phyloP scores from a whole-genome alignment of 2,888 invertebrate genomes.

The Lordiphosa fenestrarum region DNA sequence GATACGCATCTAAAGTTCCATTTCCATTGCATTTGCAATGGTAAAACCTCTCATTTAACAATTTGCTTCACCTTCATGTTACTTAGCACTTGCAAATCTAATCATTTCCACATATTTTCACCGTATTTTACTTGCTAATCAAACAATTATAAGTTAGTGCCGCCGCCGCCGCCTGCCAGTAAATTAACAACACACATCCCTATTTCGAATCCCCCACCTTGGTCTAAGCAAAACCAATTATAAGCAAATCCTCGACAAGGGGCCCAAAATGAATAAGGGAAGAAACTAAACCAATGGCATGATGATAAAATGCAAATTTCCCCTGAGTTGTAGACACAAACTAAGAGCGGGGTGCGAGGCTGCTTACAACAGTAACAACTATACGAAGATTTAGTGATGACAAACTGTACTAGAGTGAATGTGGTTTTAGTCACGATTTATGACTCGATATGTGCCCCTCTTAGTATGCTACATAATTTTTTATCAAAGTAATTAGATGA shows the following conservation, averaged over 20 bases:
- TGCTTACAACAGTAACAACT: conserved; percentile 34
- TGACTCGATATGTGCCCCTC: no score
- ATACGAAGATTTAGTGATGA: conserved; percentile 17
- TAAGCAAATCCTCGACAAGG: conserved; percentile 60
- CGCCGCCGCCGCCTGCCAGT: conserved; percentile 16
- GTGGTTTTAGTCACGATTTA: no score
- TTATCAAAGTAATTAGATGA: no score
- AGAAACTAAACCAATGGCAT: conserved; percentile 11
- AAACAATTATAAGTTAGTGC: conserved; percentile 67
- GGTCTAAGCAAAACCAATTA: conserved; percentile 63
- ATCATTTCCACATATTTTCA: conserved; percentile 64
- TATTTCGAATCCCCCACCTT: conserved; percentile 17
- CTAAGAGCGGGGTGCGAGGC: not conserved
- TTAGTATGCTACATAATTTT: no score
- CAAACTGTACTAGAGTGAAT: no score
- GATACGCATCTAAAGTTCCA: not conserved
- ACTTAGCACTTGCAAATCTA: conserved; percentile 29
- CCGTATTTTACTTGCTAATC: conserved; percentile 67
- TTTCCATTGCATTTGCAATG: not conserved
- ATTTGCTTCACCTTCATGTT: not conserved
- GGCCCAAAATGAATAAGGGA: conserved; percentile 13
- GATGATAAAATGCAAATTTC: conserved; percentile 74
- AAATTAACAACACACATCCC: conserved; percentile 50
- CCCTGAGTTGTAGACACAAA: conserved; percentile 47
- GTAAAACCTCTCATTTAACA: no score